These are phyloP conservation scores for Brachionus koreanus DNA, from an alignment of 1,140 invertebrate species.

Conservation along the genomic window DNA sequence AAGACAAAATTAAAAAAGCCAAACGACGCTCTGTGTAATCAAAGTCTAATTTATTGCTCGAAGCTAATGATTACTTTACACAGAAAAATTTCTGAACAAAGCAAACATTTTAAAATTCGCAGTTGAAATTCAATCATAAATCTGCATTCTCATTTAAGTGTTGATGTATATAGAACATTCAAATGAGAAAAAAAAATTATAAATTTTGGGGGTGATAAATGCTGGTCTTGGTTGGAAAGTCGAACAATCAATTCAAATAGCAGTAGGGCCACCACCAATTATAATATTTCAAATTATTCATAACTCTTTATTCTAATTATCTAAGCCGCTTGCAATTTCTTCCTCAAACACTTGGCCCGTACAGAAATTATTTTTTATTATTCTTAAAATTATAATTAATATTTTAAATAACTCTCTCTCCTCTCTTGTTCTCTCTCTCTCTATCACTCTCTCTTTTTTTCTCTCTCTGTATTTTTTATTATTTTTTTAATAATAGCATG, in stretches of 20 bases:
- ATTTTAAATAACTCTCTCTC: neutral
- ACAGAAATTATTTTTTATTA: neutral
- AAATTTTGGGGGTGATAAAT: neutral
- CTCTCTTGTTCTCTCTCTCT: neutral
- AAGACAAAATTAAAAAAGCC: neutral
- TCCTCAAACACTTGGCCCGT: neutral
- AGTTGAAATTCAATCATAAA: neutral
- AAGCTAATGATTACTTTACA: neutral
- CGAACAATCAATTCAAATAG: neutral
- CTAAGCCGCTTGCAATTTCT: neutral
- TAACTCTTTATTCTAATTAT: neutral
- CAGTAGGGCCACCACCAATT: neutral
- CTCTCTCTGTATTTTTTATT: neutral
- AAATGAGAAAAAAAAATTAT: neutral
- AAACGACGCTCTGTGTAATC: neutral
- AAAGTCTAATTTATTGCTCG: neutral
- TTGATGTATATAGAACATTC: neutral
- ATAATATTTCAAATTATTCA: slow-evolving; percentile 11
- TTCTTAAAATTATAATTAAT: slow-evolving; percentile 34
- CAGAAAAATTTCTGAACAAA: neutral
- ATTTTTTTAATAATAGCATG: neutral
- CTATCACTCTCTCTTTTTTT: neutral
- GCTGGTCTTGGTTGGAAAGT: neutral
- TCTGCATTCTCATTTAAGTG: neutral
- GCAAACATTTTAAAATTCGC: neutral